phyloP scores from a whole-genome alignment of 2,888 invertebrate species.

The Chirona hameri region DNA sequence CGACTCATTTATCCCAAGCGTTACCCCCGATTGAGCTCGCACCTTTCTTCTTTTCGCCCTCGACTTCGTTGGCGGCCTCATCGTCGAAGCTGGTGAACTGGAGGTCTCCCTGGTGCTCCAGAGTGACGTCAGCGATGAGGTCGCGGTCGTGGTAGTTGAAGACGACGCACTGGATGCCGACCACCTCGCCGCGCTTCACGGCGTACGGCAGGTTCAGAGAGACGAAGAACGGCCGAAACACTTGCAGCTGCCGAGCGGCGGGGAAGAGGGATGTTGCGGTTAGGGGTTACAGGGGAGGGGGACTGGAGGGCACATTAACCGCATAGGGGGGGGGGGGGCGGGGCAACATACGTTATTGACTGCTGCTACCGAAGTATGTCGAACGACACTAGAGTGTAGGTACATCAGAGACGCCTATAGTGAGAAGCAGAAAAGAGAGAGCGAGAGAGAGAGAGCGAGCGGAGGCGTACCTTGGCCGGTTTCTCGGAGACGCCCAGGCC shows the following conservation, averaged over 20 bases:
- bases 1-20: no score
- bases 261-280: background rate
- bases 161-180: slow-evolving; percentile 80
- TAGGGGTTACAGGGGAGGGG: no score
- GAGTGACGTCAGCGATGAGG: slow-evolving; percentile 71
- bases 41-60: background rate
- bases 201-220: slow-evolving; percentile 76
- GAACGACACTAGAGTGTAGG: no score
- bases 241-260: slow-evolving; percentile 52
- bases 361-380: no score
- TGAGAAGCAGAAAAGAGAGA: no score
- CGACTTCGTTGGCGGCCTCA: slow-evolving; percentile 30
- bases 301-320: no score
- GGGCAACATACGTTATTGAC: no score
- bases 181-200: slow-evolving; percentile 82
- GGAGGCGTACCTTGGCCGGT: slow-evolving; percentile 54
- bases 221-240: slow-evolving; percentile 79
- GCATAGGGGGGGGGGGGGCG: no score
- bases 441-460: no score
- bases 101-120: slow-evolving; percentile 67
- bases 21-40: no score
- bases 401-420: no score
- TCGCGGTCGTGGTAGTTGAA: slow-evolving; percentile 82
- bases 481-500: slow-evolving; percentile 72
- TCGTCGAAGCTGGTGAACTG: slow-evolving; percentile 39